These are phyloP conservation scores for Semaprochilodus insignis DNA, from an alignment of 2,797 vertebrate genomes.

Conservation along the genomic window DNA sequence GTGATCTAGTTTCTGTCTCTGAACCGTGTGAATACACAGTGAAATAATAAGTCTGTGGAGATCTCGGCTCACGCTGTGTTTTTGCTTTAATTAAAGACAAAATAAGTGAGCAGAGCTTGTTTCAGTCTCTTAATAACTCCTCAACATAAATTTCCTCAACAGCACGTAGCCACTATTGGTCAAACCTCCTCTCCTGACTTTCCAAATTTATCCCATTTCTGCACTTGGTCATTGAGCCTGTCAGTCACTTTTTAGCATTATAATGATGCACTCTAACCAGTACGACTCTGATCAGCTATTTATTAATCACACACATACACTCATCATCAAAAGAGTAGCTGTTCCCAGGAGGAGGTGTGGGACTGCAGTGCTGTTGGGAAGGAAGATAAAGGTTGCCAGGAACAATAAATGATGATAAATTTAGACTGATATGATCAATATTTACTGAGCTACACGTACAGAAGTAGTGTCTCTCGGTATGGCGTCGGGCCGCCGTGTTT, in stretches of 20 bases:
- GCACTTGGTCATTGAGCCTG: background rate
- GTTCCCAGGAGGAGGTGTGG: too few relatives aligned
- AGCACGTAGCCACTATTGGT: background rate
- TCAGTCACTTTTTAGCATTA: background rate
- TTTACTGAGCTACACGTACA: too few relatives aligned
- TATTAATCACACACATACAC: too few relatives aligned
- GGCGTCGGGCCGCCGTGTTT: too few relatives aligned
- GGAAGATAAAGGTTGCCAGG: too few relatives aligned
- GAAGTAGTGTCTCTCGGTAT: too few relatives aligned
- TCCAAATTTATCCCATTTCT: background rate
- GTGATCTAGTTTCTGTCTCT: constrained; percentile 18
- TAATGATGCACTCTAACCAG: background rate
- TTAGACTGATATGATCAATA: too few relatives aligned
- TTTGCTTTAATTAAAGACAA: background rate
- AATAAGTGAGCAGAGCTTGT: background rate
- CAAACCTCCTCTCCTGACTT: background rate
- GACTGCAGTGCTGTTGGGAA: too few relatives aligned
- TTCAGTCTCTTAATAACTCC: background rate
- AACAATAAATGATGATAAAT: too few relatives aligned
- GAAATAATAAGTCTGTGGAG: background rate
- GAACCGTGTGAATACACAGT: background rate
- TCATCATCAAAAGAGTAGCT: too few relatives aligned
- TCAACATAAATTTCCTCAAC: background rate
- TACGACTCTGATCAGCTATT: too few relatives aligned
- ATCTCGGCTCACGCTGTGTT: background rate